A percentile compares a stretch with the other conserved stretches of the same genome.
Conservation (phyloP, 2,888 invertebrate species). For the Hoplodrina blanda region DNA sequence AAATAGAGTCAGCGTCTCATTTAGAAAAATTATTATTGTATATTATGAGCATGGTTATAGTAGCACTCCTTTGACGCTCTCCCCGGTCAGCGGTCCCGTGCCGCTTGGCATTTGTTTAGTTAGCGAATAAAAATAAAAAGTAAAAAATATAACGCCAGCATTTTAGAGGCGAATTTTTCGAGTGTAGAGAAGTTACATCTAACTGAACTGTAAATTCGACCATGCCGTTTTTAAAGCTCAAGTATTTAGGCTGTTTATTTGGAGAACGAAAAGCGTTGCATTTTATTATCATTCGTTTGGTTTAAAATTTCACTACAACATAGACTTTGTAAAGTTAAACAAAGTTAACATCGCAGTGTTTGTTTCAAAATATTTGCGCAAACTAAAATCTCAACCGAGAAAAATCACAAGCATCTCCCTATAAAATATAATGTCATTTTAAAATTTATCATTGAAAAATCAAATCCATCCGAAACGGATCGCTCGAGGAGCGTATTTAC, state of each 20-base stretch:
- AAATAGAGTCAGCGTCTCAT: too few species aligned
- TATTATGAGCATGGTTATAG: background rate
- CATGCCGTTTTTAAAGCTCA: slow-evolving; percentile 51
- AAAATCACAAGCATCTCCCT: slow-evolving; percentile 15
- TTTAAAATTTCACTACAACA: slow-evolving; percentile 27
- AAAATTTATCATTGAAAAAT: slow-evolving; percentile 64
- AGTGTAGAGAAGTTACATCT: slow-evolving; percentile 51
- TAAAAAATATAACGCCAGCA: slow-evolving; percentile 28
- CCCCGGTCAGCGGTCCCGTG: slow-evolving; percentile 8
- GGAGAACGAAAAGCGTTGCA: slow-evolving; percentile 29
- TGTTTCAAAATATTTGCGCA: background rate
- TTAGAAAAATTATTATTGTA: too few species aligned
- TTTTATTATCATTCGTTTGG: slow-evolving; percentile 49
- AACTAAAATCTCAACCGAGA: background rate
- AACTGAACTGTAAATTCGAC: slow-evolving; percentile 49
- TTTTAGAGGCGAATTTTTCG: slow-evolving; percentile 45
- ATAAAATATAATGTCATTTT: slow-evolving; percentile 50
- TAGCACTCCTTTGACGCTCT: slow-evolving; percentile 29
- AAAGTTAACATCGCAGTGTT: background rate
- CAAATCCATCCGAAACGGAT: slow-evolving; percentile 59
- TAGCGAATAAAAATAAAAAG: slow-evolving; percentile 47
- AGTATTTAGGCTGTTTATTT: slow-evolving; percentile 40
- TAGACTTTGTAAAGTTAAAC: slow-evolving; percentile 11
- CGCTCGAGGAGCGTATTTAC: slow-evolving; percentile 66
- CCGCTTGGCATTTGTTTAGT: slow-evolving; percentile 48